These are phyloP conservation scores for Cordylochernes scorpioides DNA, from an alignment of 2,888 invertebrate genomes.

Conservation along the genomic window DNA sequence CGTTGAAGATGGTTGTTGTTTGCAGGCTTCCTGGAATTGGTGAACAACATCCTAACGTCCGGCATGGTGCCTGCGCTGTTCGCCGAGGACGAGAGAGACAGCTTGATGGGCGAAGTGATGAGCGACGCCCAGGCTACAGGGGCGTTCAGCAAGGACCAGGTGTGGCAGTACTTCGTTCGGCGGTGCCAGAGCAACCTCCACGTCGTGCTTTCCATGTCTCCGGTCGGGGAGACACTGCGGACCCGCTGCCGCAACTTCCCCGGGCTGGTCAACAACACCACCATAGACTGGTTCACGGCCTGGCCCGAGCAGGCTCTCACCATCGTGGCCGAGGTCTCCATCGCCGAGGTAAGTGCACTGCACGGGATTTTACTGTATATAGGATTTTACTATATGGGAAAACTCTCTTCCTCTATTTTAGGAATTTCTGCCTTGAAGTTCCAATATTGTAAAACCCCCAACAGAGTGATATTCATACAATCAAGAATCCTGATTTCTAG, in stretches of 20 bases:
- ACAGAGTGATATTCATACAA: no score
- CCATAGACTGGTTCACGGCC: constrained; percentile 76
- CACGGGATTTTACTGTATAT: no score
- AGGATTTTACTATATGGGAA: no score
- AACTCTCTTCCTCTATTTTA: no score
- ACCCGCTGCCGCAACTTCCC: constrained; percentile 70
- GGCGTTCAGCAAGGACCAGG: constrained; percentile 45
- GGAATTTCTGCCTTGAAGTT: no score
- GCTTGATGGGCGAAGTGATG: constrained; percentile 42
- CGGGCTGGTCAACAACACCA: constrained; percentile 66
- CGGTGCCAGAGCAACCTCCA: constrained; percentile 53
- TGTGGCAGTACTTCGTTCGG: constrained; percentile 61
- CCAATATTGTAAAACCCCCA: no score
- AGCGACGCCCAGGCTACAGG: constrained; percentile 39
- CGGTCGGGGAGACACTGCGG: constrained; percentile 49
- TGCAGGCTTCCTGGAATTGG: constrained; percentile 47
- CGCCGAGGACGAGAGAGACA: constrained; percentile 62
- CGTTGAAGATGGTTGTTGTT: constrained; percentile 21
- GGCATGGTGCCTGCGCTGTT: constrained; percentile 65
- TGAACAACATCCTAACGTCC: constrained; percentile 69
- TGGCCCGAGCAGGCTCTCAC: constrained; percentile 71
- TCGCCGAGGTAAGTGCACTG: constrained; percentile 29
- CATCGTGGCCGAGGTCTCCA: constrained; percentile 71
- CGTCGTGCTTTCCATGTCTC: constrained; percentile 71
- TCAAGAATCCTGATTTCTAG: no score